Evolutionary conservation across 1,140 invertebrate genomes (phyloP).

Genomic region (Lycorma delicatula): DNA sequence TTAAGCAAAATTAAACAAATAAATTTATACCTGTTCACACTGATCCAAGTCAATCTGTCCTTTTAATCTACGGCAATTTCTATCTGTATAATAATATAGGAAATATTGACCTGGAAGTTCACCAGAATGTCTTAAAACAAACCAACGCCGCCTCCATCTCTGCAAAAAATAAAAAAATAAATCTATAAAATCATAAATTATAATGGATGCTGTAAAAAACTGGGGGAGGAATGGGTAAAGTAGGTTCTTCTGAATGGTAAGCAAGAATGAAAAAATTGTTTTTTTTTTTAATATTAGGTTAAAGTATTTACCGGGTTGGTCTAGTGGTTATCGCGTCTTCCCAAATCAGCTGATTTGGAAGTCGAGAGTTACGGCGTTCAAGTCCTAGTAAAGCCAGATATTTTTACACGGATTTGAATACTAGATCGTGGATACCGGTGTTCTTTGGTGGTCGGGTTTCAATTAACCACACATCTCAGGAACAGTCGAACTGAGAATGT

Average conservation of each 20-base stretch:
- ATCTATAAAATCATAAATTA: conserved; percentile 5
- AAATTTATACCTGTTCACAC: conserved; percentile 76
- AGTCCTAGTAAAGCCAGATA: too few species aligned
- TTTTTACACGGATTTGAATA: too few species aligned
- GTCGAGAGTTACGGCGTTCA: too few species aligned
- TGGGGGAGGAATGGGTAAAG: background rate
- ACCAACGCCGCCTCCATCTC: conserved; percentile 92
- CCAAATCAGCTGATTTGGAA: too few species aligned
- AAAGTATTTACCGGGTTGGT: too few species aligned
- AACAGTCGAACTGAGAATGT: too few species aligned
- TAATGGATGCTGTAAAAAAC: background rate
- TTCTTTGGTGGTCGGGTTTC: too few species aligned
- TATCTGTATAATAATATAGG: conserved; percentile 87
- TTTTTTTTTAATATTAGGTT: too few species aligned
- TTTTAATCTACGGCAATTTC: conserved; percentile 74
- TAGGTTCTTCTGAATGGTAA: background rate
- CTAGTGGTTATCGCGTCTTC: too few species aligned
- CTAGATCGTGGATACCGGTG: too few species aligned
- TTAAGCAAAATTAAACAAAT: conserved; percentile 1
- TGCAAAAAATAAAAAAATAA: conserved; percentile 41
- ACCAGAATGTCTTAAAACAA: conserved; percentile 78
- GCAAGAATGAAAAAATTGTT: too few species aligned
- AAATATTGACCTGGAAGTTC: conserved; percentile 89
- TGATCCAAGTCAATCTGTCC: conserved; percentile 89
- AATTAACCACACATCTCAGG: too few species aligned